Percentiles rank a stretch among this genome's conserved stretches.
Evolutionary conservation across 2,888 invertebrate species (phyloP).

Genomic region (Eumerus sabulonum): DNA sequence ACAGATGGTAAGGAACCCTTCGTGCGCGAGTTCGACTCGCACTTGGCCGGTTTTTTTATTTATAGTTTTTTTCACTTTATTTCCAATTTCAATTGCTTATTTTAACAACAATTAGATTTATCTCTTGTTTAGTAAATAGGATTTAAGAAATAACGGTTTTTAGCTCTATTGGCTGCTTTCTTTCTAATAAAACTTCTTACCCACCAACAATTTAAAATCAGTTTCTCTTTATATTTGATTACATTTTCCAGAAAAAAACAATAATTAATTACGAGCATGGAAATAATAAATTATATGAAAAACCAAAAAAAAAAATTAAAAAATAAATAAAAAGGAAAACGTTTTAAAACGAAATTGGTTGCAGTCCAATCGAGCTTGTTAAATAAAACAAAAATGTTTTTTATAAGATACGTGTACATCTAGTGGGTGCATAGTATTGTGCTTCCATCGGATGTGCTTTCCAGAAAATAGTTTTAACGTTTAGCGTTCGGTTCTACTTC

Average conservation of each 20-base stretch:
- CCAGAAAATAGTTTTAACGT: constrained; percentile 35
- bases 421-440: constrained; percentile 10
- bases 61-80: constrained; percentile 34
- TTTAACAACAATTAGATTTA: constrained; percentile 42
- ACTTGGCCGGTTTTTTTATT: constrained; percentile 14
- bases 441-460: constrained; percentile 11
- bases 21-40: too few relatives aligned
- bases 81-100: constrained; percentile 27
- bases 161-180: not conserved
- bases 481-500: constrained; percentile 37
- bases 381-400: constrained; percentile 17
- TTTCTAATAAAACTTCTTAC: not conserved
- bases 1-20: too few relatives aligned
- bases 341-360: not conserved
- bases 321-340: not conserved
- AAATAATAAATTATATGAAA: constrained; percentile 9
- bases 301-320: constrained; percentile 16
- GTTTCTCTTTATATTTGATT: not conserved
- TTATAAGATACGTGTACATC: constrained; percentile 14
- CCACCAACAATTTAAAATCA: constrained; percentile 27
- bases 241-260: too few relatives aligned
- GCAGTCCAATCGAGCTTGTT: constrained; percentile 30
- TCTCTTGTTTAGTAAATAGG: constrained; percentile 35
- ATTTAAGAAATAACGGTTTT: constrained; percentile 30
- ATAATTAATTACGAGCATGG: too few relatives aligned